Evolutionary conservation across 92 coral and sea anemone genomes (phyloP), one percentile per base, ranked within the genome.

Genomic region (Bergia puertoricense): DNA sequence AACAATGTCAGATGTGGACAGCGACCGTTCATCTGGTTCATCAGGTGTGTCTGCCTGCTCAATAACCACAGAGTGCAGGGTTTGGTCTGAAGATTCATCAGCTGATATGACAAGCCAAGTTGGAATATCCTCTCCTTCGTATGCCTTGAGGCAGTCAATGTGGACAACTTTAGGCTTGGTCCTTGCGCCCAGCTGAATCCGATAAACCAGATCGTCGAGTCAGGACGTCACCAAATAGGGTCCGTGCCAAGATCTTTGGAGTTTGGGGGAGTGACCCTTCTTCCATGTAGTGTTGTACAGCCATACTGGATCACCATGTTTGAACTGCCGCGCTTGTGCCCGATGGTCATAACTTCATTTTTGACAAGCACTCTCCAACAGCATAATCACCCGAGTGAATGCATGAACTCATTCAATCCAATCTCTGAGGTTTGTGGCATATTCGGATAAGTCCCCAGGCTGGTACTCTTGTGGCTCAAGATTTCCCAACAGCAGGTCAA

Each of bases 241-340:
- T 5, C 46, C 8, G 0, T 42, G 1, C 80, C 46, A 54, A 13
- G 62, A 11, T 13, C 62, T 13, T 72, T 44, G 89, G 14, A 90
- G 83, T 80, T 86, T 81, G 13, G 85, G 90, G 75, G 78, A 80
- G 38, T 48, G 41, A 74, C 88, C 88, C 74, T 90, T 86, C 90
- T 75, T 87, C 79, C 85, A 39, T 75, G 20, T 73, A 1, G 88
- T 74, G 76, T 90, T 81, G 79, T 90, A 76, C n/a, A 90, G 73
- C 90, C 88, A 88, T 59, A 87, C 85, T 2, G 90, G 88, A 48
- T 90, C 90, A 67, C 85, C 79, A 41, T 11, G 80, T 38, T 77
- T 45, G 88, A 89, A 89, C 78, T 68, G 81, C 75, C 72, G 80
- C 6, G 39, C 22, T 57, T 39, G 72, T 11, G 88, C 86, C 38